Evolutionary conservation across 2,113 vertebrate species (phyloP).

Genomic region (Datnioides undecimradiatus): DNA sequence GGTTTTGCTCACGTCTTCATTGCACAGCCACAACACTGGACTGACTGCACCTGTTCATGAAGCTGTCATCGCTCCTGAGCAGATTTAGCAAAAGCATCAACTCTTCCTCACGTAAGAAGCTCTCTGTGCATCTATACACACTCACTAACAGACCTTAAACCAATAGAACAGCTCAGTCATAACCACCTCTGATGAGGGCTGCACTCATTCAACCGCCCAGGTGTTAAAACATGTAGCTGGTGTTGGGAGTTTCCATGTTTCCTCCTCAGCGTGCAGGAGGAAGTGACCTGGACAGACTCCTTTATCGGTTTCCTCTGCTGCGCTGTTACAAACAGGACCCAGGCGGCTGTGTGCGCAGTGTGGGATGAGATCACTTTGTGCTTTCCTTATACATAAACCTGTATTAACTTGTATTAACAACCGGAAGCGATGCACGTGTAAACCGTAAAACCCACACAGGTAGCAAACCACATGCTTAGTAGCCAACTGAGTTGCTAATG

Average conservation of each 20-base stretch:
- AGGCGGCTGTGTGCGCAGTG: not conserved
- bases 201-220: not conserved
- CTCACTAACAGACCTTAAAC: not conserved
- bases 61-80: not conserved
- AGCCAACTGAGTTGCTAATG: no score
- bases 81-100: not conserved
- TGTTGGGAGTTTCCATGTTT: constrained; percentile 5
- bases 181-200: not conserved
- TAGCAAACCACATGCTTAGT: no score
- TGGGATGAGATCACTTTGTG: not conserved
- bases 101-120: no score
- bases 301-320: constrained; percentile 27
- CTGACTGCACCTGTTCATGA: constrained; percentile 28
- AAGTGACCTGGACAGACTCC: constrained; percentile 34
- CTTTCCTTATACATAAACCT: no score
- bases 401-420: no score
- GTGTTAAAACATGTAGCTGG: constrained; percentile 12
- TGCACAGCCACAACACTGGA: no score
- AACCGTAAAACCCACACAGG: no score
- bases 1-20: not conserved
- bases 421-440: no score
- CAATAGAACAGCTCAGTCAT: not conserved
- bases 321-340: not conserved
- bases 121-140: accelerated
- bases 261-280: constrained; percentile 17